Evolutionary conservation across 2,113 vertebrate species (phyloP), one percentile per base, ranked within the genome.

Genomic region (Oryzias woworae): DNA sequence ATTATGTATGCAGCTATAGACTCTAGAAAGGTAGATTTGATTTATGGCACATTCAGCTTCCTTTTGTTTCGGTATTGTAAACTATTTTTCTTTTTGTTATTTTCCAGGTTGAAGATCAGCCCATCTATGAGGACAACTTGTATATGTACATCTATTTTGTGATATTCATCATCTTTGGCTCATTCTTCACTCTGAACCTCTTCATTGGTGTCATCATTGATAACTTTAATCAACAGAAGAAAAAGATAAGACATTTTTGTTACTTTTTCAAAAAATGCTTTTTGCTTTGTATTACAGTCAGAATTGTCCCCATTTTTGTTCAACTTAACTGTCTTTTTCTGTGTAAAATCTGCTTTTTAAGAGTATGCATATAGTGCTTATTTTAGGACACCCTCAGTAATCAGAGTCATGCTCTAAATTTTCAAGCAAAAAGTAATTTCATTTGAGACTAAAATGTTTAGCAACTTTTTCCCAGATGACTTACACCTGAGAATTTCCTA

Each of bases 121-220:
- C 97, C 16, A 53, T 92, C 45, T 99, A 98, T 0, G 97, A 99
- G 75, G 95, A 96, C 91, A 99, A 98, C 87, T 92, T 98, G 71
- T 99, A 99, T 85, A 98, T 98, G 97, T 99, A 99, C 90, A 98
- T 99, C 65, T 99, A 98, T 80, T 99, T 99, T 46, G 97, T 99
- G 58, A 96, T 98, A 90, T 99, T 99, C 89, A 99, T 99, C 84
- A 99, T 99, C 91, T 99, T 99, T 1, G 97, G 97, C 47, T 98
- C 97, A 49, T 99, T 99, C 87, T 99, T 99, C 88, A 99, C 97
- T 66, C 91, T 98, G 22, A 99, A 99, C 77, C 92, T 99, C 85
- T 99, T 99, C 90, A 99, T 99, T 65, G 97, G 97, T 91, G 97
- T 99, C 90, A 99, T 99, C 93, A 99, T 99, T 7, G 97, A 99